Base-by-base conservation (phyloP, 2,113 vertebrate species). In the Anseranas semipalmata region DNA sequence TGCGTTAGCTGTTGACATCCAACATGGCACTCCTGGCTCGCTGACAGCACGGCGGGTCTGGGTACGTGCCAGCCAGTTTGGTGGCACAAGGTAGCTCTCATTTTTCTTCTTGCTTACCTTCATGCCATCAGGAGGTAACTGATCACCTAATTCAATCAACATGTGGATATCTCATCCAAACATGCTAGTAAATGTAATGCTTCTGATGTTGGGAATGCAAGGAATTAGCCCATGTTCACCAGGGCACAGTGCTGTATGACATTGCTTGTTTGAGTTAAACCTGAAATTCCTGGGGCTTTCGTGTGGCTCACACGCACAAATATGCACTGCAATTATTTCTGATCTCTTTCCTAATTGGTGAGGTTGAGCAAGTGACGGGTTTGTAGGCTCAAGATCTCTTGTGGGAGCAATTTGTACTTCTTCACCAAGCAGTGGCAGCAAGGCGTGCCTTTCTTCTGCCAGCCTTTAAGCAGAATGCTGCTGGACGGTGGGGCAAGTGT, bases 111-210 rank as follows among this genome's bases (percentile, higher is more conserved):
- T 18, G 33, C 83, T 33, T 56, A 67, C 53, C 43, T 89, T 79
- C 65, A 22, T 90, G 76, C 66, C 72, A 41, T 89, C 72, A 78
- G 80, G 37, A 95, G 56, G 60, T 60, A 87, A 33, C 56, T 88
- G 41, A 75, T 89, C 88, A 74, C 33, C 74, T 85, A 13, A 85
- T 92, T 79, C 84, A 78, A 93, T 97, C 88, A 89, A 53, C n/a
- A 20, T 59, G 62, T 39, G 70, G 48, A 12, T 85, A 37, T 89
- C 46, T 78, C 77, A 68, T 76, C 80, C 67, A 72, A 71, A 72
- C 24, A 41, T 19, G 84, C 45, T 33, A 62, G 93, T 35, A 60
- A 73, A 80, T 12, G 58, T 59, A 60, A 62, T 28, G 66, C 41
- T 72, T 86, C 70, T 84, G 89, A 43, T 66, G 6, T 3, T 1